Evolutionary conservation across 53 echinoderm and acorn worm species (phyloP).

Genomic region (Luidia sarsii): DNA sequence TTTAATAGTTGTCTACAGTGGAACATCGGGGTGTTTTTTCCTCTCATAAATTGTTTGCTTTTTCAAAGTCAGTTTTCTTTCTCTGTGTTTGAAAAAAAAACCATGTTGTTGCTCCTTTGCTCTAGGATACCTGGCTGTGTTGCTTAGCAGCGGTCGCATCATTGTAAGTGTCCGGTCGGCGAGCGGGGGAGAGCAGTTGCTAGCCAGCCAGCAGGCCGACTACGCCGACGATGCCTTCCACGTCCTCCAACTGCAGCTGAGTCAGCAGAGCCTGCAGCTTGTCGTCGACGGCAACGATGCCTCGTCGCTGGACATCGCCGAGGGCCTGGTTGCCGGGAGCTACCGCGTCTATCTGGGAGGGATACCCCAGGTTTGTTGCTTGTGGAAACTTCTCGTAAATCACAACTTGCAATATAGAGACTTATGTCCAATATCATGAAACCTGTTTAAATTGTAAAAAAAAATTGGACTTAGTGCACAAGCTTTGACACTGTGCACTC

Average conservation of each 20-base stretch:
- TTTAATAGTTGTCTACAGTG: too few relatives aligned
- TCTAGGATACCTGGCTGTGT: slow-evolving; percentile 10
- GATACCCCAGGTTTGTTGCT: too few relatives aligned
- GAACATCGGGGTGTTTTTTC: too few relatives aligned
- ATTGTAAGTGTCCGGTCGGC: slow-evolving; percentile 25
- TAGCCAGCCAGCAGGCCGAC: slow-evolving; percentile 46
- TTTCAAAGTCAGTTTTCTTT: background rate
- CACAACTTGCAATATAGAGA: too few relatives aligned
- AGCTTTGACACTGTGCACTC: too few relatives aligned
- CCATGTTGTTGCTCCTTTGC: background rate
- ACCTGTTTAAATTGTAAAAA: too few relatives aligned
- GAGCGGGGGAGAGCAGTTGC: background rate
- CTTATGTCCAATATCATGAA: too few relatives aligned
- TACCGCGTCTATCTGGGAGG: slow-evolving; percentile 68
- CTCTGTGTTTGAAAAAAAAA: background rate
- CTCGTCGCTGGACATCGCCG: slow-evolving; percentile 12
- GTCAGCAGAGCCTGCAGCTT: slow-evolving; percentile 36
- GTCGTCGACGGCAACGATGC: slow-evolving; percentile 50
- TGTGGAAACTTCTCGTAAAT: too few relatives aligned
- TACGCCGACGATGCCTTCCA: slow-evolving; percentile 60
- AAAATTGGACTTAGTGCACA: too few relatives aligned
- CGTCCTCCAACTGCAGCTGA: slow-evolving; percentile 50
- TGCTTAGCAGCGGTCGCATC: slow-evolving; percentile 23
- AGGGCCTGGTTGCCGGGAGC: slow-evolving; percentile 49
- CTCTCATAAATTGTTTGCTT: background rate